A percentile compares a stretch with the other conserved stretches of the same genome.
phyloP scores from a whole-genome alignment of 2,113 vertebrate species.

The Crocuta crocuta region DNA sequence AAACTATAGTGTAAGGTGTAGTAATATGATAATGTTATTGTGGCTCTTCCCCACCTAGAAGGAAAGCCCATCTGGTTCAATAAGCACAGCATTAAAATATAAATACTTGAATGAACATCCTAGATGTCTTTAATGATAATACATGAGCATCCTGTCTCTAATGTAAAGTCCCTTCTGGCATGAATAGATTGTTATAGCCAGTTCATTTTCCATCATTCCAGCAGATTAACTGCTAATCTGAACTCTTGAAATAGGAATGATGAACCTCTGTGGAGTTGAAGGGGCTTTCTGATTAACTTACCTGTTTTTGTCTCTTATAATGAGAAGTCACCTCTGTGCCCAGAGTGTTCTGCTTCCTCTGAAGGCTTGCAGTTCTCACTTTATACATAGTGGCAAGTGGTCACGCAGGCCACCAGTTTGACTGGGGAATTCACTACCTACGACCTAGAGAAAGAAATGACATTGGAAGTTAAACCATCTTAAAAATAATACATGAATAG shows the following conservation, averaged over 20 bases:
- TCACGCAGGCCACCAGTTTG: neutral
- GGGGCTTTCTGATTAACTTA: conserved; percentile 36
- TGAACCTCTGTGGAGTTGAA: conserved; percentile 50
- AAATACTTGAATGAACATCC: conserved; percentile 63
- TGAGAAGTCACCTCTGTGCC: conserved; percentile 29
- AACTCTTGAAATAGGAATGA: conserved; percentile 38
- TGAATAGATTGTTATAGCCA: neutral
- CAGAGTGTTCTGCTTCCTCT: neutral
- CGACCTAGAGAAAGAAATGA: neutral
- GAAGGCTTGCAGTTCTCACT: neutral
- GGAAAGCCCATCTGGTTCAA: neutral
- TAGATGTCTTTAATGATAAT: conserved; percentile 63
- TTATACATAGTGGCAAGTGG: neutral
- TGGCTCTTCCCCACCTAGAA: neutral
- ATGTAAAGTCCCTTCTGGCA: conserved; percentile 40
- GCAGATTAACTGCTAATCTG: conserved; percentile 76
- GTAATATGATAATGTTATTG: conserved; percentile 2
- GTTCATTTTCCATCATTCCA: conserved; percentile 53
- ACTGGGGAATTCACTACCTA: neutral
- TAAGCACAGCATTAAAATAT: conserved; percentile 58
- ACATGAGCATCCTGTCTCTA: neutral
- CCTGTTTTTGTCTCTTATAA: conserved; percentile 49
- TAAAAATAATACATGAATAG: neutral
- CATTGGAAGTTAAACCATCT: neutral
- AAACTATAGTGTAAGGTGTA: neutral